Conservation (phyloP, 1,140 invertebrate genomes). For the Cephus cinctus region DNA sequence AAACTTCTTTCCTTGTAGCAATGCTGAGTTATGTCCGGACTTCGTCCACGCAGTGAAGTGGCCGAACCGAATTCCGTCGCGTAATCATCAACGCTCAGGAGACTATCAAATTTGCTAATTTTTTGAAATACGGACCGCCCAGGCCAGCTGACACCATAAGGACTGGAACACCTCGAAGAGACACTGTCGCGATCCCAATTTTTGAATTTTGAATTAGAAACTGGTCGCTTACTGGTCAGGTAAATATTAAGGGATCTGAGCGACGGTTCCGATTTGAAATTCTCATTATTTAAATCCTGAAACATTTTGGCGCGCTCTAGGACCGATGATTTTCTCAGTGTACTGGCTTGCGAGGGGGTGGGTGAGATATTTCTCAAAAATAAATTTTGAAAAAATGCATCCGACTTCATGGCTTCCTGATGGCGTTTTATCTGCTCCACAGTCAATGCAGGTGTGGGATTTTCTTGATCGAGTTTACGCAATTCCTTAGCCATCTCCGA, state of each 20-base stretch:
- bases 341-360: constrained; percentile 37
- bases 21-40: constrained; percentile 35
- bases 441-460: constrained; percentile 29
- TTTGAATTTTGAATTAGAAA: constrained; percentile 70
- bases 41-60: constrained; percentile 29
- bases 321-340: constrained; percentile 56
- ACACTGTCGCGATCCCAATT: constrained; percentile 62
- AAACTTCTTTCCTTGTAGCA: constrained; percentile 47
- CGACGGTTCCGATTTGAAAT: constrained; percentile 57
- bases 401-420: constrained; percentile 59
- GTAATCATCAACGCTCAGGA: constrained; percentile 37
- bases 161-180: constrained; percentile 52
- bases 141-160: constrained; percentile 37
- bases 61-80: constrained; percentile 29
- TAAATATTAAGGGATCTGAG: constrained; percentile 62
- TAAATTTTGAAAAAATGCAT: constrained; percentile 71
- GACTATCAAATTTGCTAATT: constrained; percentile 48
- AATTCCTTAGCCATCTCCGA: constrained; percentile 33
- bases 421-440: constrained; percentile 58
- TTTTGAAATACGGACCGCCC: constrained; percentile 41
- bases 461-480: constrained; percentile 8
- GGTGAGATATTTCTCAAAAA: constrained; percentile 58
- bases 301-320: constrained; percentile 65
- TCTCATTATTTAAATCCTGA: constrained; percentile 52
- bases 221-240: constrained; percentile 67